Evolutionary conservation across 2,113 vertebrate species (phyloP).

Genomic region (Struthio camelus): DNA sequence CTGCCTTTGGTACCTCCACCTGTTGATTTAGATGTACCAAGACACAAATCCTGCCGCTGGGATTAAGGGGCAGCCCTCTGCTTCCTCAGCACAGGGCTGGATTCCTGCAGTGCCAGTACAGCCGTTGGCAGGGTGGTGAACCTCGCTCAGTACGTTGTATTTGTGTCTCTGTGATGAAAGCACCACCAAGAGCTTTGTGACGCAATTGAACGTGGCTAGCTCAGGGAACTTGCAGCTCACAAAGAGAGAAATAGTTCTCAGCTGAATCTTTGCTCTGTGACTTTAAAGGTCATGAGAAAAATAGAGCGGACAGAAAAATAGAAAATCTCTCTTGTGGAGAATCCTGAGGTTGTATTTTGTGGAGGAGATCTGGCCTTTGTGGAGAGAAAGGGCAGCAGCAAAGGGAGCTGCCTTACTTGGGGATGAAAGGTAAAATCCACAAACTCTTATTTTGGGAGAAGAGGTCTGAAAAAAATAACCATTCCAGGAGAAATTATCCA

Average conservation of each 20-base stretch:
- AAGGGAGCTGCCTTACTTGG: not conserved
- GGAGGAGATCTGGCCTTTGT: not conserved
- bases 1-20: too few species aligned
- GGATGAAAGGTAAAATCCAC: not conserved
- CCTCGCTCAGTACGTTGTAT: not conserved
- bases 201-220: not conserved
- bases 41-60: not conserved
- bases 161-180: not conserved
- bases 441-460: not conserved
- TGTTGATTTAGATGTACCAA: not conserved
- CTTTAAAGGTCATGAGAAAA: not conserved
- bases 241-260: not conserved
- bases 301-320: not conserved
- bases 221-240: not conserved
- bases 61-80: not conserved
- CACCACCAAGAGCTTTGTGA: not conserved
- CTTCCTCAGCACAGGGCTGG: too few species aligned
- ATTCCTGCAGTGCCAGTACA: not conserved
- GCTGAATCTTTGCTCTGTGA: not conserved
- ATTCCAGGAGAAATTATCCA: not conserved
- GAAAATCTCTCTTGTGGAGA: not conserved
- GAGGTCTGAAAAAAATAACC: not conserved
- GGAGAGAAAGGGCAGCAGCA: not conserved
- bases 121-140: too few species aligned
- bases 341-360: not conserved